These are phyloP conservation scores for Troides oblongomaculatus DNA, from an alignment of 2,888 invertebrate species.

Conservation along the genomic window DNA sequence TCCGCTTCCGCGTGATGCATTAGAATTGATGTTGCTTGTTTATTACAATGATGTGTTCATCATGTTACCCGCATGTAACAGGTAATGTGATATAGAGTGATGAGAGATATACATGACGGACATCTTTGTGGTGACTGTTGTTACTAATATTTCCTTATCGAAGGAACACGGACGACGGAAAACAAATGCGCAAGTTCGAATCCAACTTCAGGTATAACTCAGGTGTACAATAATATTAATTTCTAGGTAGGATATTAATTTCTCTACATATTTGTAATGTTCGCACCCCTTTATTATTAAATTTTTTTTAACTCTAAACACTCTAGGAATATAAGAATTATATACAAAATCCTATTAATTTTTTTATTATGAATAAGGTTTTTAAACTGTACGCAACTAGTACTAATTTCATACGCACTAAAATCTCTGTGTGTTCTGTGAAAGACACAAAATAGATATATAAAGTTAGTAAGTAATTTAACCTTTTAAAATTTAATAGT, in stretches of 20 bases:
- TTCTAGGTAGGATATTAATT: no score
- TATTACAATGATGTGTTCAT: slow-evolving; percentile 10
- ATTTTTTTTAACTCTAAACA: no score
- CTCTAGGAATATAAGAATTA: background rate
- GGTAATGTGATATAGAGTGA: background rate
- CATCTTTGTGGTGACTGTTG: background rate
- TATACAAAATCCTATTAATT: background rate
- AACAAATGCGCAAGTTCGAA: no score
- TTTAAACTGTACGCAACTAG: background rate
- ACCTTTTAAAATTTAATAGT: no score
- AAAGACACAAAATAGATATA: background rate
- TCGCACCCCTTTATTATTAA: no score
- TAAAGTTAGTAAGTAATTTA: background rate
- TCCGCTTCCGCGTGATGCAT: slow-evolving; percentile 34
- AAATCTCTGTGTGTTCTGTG: background rate
- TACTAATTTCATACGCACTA: background rate
- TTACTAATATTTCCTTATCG: no score
- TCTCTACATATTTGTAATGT: no score
- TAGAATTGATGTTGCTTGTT: slow-evolving; percentile 26
- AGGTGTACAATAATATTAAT: no score
- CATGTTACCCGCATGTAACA: background rate
- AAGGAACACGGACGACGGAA: no score
- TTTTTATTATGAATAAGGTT: background rate
- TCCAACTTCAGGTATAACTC: no score
- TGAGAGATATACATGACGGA: background rate